A percentile compares a stretch with the other conserved stretches of the same genome.
phyloP scores from a whole-genome alignment of 1,140 invertebrate genomes.

The Diachasmimorpha longicaudata region DNA sequence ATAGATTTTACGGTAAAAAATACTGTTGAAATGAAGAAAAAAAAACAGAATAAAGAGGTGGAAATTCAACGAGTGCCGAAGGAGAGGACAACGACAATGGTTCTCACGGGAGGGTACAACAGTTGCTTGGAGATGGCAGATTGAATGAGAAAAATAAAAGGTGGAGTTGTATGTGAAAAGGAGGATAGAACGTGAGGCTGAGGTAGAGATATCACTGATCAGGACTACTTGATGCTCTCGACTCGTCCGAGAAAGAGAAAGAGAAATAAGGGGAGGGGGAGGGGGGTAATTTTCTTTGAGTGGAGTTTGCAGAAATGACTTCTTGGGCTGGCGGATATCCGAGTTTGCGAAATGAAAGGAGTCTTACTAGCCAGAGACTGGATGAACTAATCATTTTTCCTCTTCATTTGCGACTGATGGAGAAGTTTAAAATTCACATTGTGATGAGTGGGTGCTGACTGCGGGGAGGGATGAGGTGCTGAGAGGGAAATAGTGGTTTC shows the following conservation, averaged over 20 bases:
- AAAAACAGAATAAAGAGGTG: background rate
- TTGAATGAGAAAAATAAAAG: background rate
- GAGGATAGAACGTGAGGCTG: background rate
- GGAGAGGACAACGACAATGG: background rate
- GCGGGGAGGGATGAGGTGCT: no score
- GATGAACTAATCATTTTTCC: slow-evolving; percentile 27
- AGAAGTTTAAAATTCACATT: background rate
- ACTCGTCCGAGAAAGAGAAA: no score
- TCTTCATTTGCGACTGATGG: background rate
- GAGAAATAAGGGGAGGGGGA: no score
- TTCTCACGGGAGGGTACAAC: background rate
- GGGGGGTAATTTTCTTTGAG: no score
- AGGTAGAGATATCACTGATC: background rate
- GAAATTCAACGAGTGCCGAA: background rate
- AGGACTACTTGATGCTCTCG: background rate
- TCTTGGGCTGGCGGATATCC: slow-evolving; percentile 33
- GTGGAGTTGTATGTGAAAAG: background rate
- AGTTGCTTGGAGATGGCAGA: background rate
- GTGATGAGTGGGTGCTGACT: background rate
- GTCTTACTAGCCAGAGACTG: background rate
- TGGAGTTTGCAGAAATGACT: no score
- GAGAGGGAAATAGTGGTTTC: no score
- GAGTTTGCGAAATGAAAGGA: slow-evolving; percentile 36
- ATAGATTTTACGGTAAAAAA: no score
- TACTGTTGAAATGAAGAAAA: background rate